Conservation (phyloP, 2,888 invertebrate species). For the Archips xylosteana region DNA sequence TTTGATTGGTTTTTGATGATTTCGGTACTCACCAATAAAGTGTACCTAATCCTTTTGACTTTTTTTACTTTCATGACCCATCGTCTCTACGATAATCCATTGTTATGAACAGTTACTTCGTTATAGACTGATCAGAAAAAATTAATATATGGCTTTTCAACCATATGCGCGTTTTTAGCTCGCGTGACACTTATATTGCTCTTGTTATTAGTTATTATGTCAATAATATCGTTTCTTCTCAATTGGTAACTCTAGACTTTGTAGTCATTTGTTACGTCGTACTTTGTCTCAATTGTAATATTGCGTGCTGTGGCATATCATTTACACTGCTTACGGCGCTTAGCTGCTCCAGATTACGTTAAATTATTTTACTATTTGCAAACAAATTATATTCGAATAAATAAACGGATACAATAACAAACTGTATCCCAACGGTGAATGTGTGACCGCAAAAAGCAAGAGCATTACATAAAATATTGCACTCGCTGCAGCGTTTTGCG, state of each 20-base stretch:
- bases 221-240: too few relatives aligned
- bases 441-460: conserved; percentile 54
- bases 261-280: neutral
- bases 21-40: too few relatives aligned
- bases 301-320: neutral
- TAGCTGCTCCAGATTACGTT: conserved; percentile 15
- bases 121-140: too few relatives aligned
- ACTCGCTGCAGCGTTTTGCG: conserved; percentile 50
- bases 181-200: too few relatives aligned
- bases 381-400: conserved; percentile 31
- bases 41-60: too few relatives aligned
- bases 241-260: neutral
- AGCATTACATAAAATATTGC: conserved; percentile 56
- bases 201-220: too few relatives aligned
- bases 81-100: too few relatives aligned
- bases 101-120: too few relatives aligned
- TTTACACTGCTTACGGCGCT: conserved; percentile 4
- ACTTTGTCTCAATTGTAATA: neutral
- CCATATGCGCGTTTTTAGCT: too few relatives aligned
- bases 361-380: conserved; percentile 24
- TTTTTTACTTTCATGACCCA: too few relatives aligned
- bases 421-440: conserved; percentile 40
- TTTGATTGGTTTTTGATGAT: too few relatives aligned
- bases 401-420: conserved; percentile 30
- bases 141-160: too few relatives aligned